Evolutionary conservation across 1,140 invertebrate genomes (phyloP), one percentile per base, ranked within the genome.

Genomic region (Maconellicoccus hirsutus): DNA sequence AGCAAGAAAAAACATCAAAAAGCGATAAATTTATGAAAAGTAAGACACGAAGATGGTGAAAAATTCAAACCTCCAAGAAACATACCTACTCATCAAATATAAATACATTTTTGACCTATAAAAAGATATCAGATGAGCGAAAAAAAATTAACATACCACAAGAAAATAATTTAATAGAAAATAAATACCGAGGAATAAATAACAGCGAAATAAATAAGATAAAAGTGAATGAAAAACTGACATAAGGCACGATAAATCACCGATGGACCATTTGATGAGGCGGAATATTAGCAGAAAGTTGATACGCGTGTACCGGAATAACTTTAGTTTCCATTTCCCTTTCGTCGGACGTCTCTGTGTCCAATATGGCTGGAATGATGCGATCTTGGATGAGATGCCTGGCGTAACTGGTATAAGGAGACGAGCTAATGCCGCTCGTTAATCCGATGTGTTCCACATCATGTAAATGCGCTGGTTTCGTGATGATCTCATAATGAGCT

Each of bases 401-500:
- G 0, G 72, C 73, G 39, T 75, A 74, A 21, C 63, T 70, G 72
- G 72, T 70, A 16, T 76, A 74, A 1, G 73, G 73, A 6, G 75
- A 66, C 0, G 76, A 72, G 42, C 72, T 73, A 6, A 29, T n/a
- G 21, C 75, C 71, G 12, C 70, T 59, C 39, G 75, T 74, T 27
- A 74, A 72, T 8, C 61, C 61, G 21, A 66, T 66, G 72, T 92
- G 89, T 0, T 85, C 85, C 73, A 90, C 87, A 0, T 86, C 83
- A 66, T 85, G 85, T 0, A 83, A 84, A 76, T 90, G 89, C 0
- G 90, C 83, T 0, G 89, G 89, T 74, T 91, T 91, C 69, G 87
- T 86, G 42, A 92, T 86, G 69, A 92, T 90, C 79, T 92, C 90
- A 75, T 91, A 92, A 70, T 76, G 73, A 39, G 74, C 59, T 0